Evolutionary conservation across 2,888 invertebrate genomes (phyloP), one percentile per base, ranked within the genome.

Genomic region (Lithophane socia): DNA sequence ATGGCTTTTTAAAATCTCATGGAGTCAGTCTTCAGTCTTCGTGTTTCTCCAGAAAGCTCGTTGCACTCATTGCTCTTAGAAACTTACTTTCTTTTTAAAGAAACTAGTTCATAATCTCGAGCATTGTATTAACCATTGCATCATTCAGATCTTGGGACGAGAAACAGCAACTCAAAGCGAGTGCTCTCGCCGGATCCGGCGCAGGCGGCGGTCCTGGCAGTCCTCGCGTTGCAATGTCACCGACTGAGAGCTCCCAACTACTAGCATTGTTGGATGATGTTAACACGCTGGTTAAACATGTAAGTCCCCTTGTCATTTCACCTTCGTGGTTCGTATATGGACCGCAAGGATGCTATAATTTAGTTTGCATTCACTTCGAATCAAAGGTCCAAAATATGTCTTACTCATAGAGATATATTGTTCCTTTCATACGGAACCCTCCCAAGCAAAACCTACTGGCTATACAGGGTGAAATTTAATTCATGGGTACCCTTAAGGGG

Each of bases 241-340:
- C 97, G 3, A 98, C 98, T 12, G 99, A 99, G 93, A 97, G 97
- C 85, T 97, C 97, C 12, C 97, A 98, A 68, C 95, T 99, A 3
- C 96, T 98, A 9, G 98, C 97, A 63, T 98, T 99, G 91, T 98
- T 99, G 42, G 99, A 99, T 92, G 98, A 98, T 52, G 97, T 98
- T 69, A 98, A 98, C 77, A 98, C 98, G 0, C 97, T 99, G n/a
- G 98, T 99, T n/a, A 98, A 99, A 95, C 98, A 98, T 97, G 98
- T 98, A 60, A 60, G 60, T 56, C 10, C 10, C 10, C n/a, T n/a
- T 4, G 1, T 56, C n/a, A 0, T 1, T 3, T n/a, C 10, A n/a
- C 10, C 10, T 54, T 21, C 3, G 2, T 9, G 21, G 54, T n/a
- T 3, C 21, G 2, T 54, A 7, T 21, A 56, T n/a, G 0, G 0